Evolutionary conservation across 1,140 invertebrate genomes (phyloP).

Genomic region (Drosophila mauritiana): DNA sequence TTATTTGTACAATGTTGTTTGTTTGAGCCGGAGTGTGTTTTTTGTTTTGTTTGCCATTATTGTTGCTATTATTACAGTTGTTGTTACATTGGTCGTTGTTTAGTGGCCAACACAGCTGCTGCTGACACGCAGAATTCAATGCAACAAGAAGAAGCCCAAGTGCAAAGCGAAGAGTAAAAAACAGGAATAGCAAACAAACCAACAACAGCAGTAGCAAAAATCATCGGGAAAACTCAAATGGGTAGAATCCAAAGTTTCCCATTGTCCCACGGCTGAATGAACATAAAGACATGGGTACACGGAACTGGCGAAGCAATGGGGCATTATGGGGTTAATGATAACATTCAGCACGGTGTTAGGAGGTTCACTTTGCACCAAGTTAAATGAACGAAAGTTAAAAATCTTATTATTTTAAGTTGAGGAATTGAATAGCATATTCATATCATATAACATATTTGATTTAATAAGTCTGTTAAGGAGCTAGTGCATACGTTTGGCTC

Average conservation of each 20-base stretch:
- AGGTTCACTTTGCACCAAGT: neutral
- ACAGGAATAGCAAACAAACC: conserved; percentile 28
- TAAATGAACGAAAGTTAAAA: neutral
- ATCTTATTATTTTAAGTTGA: too few relatives aligned
- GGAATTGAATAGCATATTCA: too few relatives aligned
- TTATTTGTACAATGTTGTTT: conserved; percentile 72
- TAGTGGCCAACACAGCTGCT: conserved; percentile 71
- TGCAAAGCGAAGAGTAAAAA: conserved; percentile 45
- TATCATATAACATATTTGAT: too few relatives aligned
- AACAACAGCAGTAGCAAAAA: conserved; percentile 29
- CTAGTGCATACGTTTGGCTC: too few relatives aligned
- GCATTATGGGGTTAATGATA: conserved; percentile 21
- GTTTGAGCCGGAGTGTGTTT: conserved; percentile 38
- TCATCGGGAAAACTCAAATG: conserved; percentile 46
- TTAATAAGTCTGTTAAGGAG: too few relatives aligned
- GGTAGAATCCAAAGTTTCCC: conserved; percentile 39
- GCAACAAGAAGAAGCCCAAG: conserved; percentile 57
- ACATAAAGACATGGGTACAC: conserved; percentile 12
- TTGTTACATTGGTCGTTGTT: conserved; percentile 50
- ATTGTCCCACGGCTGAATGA: conserved; percentile 58
- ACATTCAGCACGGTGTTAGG: conserved; percentile 22
- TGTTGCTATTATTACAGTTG: conserved; percentile 76
- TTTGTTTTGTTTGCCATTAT: conserved; percentile 68
- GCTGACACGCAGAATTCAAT: conserved; percentile 78
- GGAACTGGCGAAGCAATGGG: neutral